Evolutionary conservation across 1,140 invertebrate genomes (phyloP), one percentile per base, ranked within the genome.

Genomic region (Caerostris darwini): DNA sequence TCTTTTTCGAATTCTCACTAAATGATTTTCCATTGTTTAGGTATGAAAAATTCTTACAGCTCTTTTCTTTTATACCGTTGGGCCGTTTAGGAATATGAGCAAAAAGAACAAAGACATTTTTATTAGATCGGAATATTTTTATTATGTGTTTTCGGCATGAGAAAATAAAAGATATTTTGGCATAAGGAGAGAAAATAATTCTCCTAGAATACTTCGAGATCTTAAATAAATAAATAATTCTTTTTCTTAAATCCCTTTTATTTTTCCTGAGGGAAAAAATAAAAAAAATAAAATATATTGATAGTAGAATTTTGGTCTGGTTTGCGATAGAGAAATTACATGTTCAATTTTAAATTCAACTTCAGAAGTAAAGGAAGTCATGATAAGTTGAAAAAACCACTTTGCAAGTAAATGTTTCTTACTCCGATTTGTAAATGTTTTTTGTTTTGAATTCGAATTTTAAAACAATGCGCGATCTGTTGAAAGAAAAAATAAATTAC

Each of bases 41-140:
- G 56, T 59, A 85, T 50, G 56, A 59, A 85, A 85, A 85, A 85
- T 85, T 59, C 83, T 34, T 58, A 85, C 83, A 59, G 83, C 83
- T 4, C 34, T 34, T 34, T 34, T 34, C 34, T 85, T 85, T 85
- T 58, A 58, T n/a, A 7, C 83, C 57, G 58, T 58, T 85, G 17
- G 57, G 83, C 7, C 83, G 56, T 85, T 85, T 85, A 85, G 83
- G 83, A 85, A 85, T 85, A 85, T 85, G 56, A 17, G 56, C 19
- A 85, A 85, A 85, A 85, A 85, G 83, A 85, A 85, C 83, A 85
- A 85, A 50, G 83, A 85, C n/a, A 85, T 58, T 59, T 67, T 85
- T 77, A 77, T 77, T 14, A 50, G 71, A 53, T 14, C 19, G 71
- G 34, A 77, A 50, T 5, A 17, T 58, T 57, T 57, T 59, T n/a